A percentile compares a stretch with the other conserved stretches of the same genome.
phyloP scores from a whole-genome alignment of 2,888 invertebrate species.

The Sclerodermus sp. region DNA sequence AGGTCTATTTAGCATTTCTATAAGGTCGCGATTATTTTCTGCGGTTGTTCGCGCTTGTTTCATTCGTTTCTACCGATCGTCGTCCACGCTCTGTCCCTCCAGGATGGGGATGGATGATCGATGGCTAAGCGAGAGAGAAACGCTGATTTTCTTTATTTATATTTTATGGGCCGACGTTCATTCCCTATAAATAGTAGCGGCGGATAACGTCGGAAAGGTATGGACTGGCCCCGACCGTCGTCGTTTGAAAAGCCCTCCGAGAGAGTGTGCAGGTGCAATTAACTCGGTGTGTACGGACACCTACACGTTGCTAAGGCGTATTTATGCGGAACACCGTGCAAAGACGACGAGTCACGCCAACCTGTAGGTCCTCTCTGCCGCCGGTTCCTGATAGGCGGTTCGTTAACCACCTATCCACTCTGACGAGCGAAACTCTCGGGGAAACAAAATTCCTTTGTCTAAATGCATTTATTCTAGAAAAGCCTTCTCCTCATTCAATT shows the following conservation, averaged over 20 bases:
- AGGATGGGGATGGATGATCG: not conserved
- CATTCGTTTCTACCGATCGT: too few relatives aligned
- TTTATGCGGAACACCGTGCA: slow-evolving; percentile 27
- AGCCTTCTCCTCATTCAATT: too few relatives aligned
- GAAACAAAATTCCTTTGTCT: too few relatives aligned
- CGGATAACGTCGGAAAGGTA: slow-evolving; percentile 25
- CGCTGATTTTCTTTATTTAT: slow-evolving; percentile 35
- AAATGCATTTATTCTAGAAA: too few relatives aligned
- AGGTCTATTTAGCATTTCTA: too few relatives aligned
- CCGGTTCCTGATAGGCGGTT: slow-evolving; percentile 27
- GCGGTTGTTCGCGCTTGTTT: too few relatives aligned
- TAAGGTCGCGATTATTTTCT: too few relatives aligned
- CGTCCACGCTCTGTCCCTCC: too few relatives aligned
- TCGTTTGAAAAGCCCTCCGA: too few relatives aligned
- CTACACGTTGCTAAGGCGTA: slow-evolving; percentile 5
- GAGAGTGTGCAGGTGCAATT: not conserved
- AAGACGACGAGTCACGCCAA: slow-evolving; percentile 41
- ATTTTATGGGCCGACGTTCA: slow-evolving; percentile 27
- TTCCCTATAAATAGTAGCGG: slow-evolving; percentile 35
- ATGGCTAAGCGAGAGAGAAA: not conserved
- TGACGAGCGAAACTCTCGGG: too few relatives aligned
- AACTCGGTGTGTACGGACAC: too few relatives aligned
- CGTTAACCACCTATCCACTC: slow-evolving; percentile 25
- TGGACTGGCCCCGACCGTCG: slow-evolving; percentile 5
- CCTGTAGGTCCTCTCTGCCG: slow-evolving; percentile 27